These are phyloP conservation scores for Neogale vison DNA, from an alignment of 2,113 vertebrate genomes.

Conservation along the genomic window DNA sequence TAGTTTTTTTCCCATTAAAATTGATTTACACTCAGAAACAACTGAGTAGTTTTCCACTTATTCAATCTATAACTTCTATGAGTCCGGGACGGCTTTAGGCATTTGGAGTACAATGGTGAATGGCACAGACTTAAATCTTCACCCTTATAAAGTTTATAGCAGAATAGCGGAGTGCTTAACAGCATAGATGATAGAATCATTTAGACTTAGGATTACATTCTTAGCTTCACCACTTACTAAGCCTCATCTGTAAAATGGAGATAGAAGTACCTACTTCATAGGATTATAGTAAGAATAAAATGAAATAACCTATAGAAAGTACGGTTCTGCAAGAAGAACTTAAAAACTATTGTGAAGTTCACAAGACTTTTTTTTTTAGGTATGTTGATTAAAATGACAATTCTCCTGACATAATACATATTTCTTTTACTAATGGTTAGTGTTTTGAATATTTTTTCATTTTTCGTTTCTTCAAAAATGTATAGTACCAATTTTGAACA, in stretches of 20 bases:
- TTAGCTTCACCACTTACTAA: neutral
- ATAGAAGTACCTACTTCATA: neutral
- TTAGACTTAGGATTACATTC: neutral
- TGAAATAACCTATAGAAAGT: neutral
- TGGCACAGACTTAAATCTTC: neutral
- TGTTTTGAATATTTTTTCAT: constrained; percentile 49
- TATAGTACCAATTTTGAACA: neutral
- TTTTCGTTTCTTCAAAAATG: constrained; percentile 51
- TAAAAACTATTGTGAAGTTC: neutral
- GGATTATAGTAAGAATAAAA: neutral
- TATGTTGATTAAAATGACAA: neutral
- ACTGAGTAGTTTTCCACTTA: neutral
- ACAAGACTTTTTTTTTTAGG: neutral
- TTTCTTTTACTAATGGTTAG: constrained; percentile 18
- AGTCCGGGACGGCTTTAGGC: neutral
- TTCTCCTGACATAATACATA: neutral
- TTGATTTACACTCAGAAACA: neutral
- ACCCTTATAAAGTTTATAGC: neutral
- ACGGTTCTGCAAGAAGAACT: neutral
- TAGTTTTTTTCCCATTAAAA: neutral
- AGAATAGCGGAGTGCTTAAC: neutral
- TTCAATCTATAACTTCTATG: neutral
- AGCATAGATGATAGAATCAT: neutral
- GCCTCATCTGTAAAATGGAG: neutral
- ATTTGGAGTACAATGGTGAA: neutral